These are phyloP conservation scores for Taurulus bubalis DNA, from an alignment of 2,113 vertebrate genomes.

Conservation along the genomic window DNA sequence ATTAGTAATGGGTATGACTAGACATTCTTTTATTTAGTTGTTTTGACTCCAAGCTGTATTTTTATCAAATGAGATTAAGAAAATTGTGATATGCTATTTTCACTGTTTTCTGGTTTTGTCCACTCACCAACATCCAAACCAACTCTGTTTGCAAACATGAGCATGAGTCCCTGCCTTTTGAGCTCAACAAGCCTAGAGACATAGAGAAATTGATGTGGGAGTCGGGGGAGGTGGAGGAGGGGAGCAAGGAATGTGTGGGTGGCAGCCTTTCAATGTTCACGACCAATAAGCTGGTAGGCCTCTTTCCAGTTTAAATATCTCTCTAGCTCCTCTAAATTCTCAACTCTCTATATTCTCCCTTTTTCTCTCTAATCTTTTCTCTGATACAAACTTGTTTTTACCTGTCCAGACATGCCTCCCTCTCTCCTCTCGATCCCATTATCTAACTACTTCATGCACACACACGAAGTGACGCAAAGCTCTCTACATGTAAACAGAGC, in stretches of 20 bases:
- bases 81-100: background rate
- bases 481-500: conserved; percentile 7
- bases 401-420: conserved; percentile 63
- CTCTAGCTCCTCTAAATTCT: background rate
- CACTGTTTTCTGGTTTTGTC: background rate
- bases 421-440: conserved; percentile 18
- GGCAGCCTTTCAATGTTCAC: conserved; percentile 21
- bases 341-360: background rate
- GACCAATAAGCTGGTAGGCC: conserved; percentile 36
- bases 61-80: no score
- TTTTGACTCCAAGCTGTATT: background rate
- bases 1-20: background rate
- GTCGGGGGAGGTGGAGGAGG: background rate
- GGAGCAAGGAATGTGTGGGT: background rate
- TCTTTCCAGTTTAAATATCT: conserved; percentile 2
- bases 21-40: background rate
- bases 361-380: conserved; percentile 16
- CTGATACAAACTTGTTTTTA: background rate
- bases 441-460: conserved; percentile 37
- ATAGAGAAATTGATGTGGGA: background rate
- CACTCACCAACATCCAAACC: background rate
- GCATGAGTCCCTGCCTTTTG: background rate
- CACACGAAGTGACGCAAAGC: background rate
- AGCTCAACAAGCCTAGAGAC: background rate
- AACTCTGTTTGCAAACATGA: background rate